Conservation (phyloP, 30 jellyfish, hydroid and myxozoan genomes). For the Haliclystus octoradiatus region DNA sequence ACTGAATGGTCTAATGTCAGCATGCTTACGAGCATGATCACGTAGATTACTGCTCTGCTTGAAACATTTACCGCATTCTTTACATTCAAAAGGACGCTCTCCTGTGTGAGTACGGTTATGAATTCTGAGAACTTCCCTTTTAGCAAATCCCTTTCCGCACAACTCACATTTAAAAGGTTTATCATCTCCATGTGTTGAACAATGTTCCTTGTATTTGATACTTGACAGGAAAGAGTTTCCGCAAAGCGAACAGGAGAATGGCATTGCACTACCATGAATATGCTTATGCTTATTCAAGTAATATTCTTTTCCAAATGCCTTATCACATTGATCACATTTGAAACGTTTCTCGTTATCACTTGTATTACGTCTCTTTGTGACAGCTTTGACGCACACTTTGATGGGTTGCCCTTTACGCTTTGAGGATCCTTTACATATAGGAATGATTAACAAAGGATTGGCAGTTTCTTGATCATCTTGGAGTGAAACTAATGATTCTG, state of each 20-base stretch:
- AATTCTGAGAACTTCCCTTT: conserved; percentile 32
- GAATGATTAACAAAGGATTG: background rate
- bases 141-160: conserved; percentile 18
- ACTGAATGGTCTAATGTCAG: conserved; percentile 44
- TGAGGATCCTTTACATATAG: background rate
- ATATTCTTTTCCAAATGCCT: conserved; percentile 7
- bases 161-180: conserved; percentile 37
- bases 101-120: conserved; percentile 66
- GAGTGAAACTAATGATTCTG: background rate
- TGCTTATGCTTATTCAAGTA: conserved; percentile 17
- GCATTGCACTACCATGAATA: conserved; percentile 20
- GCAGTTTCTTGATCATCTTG: background rate
- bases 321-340: conserved; percentile 25
- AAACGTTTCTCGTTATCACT: conserved; percentile 22
- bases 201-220: conserved; percentile 28
- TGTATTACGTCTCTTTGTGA: background rate
- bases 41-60: conserved; percentile 43
- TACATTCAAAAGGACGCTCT: conserved; percentile 54
- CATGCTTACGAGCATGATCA: conserved; percentile 63
- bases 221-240: conserved; percentile 19
- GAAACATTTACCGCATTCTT: conserved; percentile 36
- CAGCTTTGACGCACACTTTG: background rate
- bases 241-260: conserved; percentile 24
- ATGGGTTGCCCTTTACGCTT: background rate
- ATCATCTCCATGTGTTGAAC: conserved; percentile 28